phyloP scores from a whole-genome alignment of 1,140 invertebrate species.

The Drosophila pallidifrons region DNA sequence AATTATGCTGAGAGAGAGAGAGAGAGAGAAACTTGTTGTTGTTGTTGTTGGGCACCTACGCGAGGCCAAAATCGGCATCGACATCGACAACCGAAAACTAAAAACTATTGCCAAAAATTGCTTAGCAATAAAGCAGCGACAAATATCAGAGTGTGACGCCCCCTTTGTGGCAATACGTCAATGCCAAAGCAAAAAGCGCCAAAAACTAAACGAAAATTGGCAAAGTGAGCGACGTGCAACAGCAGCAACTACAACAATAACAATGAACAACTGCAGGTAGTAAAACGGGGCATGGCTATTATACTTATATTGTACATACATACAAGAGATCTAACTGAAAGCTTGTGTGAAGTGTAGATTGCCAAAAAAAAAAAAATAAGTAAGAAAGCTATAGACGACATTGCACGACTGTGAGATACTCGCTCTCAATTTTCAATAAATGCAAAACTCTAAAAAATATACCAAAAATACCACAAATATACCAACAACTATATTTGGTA shows the following conservation, averaged over 20 bases:
- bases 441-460: too few relatives aligned
- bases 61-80: slow-evolving; percentile 27
- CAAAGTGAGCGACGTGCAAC: slow-evolving; percentile 66
- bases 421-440: too few relatives aligned
- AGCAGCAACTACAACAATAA: slow-evolving; percentile 32
- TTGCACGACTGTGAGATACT: too few relatives aligned
- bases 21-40: too few relatives aligned
- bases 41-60: slow-evolving; percentile 50
- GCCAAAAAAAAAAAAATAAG: slow-evolving; percentile 37
- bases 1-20: slow-evolving; percentile 61
- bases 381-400: too few relatives aligned
- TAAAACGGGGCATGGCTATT: slow-evolving; percentile 65
- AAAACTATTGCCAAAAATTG: slow-evolving; percentile 65
- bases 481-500: too few relatives aligned
- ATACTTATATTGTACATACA: neutral
- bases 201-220: slow-evolving; percentile 52
- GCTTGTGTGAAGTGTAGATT: slow-evolving; percentile 35
- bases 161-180: slow-evolving; percentile 49
- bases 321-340: slow-evolving; percentile 15
- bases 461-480: too few relatives aligned
- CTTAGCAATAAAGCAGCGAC: slow-evolving; percentile 61
- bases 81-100: slow-evolving; percentile 3
- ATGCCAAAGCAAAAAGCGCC: slow-evolving; percentile 55
- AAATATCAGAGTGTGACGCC: slow-evolving; percentile 81
- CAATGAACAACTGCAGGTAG: slow-evolving; percentile 21